phyloP scores from a whole-genome alignment of 2,888 invertebrate genomes.

The Sinodicranocentrus sp. region DNA sequence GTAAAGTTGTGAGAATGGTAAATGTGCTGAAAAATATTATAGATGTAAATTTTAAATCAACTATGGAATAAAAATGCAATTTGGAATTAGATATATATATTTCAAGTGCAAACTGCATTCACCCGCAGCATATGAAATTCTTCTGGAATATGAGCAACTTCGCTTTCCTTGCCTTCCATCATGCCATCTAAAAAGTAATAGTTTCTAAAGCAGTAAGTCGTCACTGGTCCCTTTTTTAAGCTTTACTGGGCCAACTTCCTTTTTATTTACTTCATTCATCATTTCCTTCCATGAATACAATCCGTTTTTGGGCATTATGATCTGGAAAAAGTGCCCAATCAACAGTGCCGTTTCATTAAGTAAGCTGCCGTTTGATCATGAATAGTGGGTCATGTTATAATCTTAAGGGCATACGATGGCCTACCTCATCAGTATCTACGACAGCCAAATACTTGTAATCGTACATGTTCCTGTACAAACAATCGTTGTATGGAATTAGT shows the following conservation, averaged over 20 bases:
- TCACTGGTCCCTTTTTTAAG: slow-evolving; percentile 76
- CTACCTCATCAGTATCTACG: slow-evolving; percentile 80
- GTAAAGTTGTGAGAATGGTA: slow-evolving; percentile 78
- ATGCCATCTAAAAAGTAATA: slow-evolving; percentile 80
- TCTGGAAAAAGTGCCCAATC: slow-evolving; percentile 10
- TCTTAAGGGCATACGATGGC: not conserved
- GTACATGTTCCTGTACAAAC: slow-evolving; percentile 79
- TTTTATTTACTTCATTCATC: slow-evolving; percentile 73
- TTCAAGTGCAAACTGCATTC: too few relatives aligned
- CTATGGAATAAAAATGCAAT: too few relatives aligned
- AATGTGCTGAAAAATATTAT: slow-evolving; percentile 76
- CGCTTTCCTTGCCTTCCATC: slow-evolving; percentile 59
- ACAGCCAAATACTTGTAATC: slow-evolving; percentile 78
- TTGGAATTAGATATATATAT: too few relatives aligned
- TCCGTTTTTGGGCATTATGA: slow-evolving; percentile 78
- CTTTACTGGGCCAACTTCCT: slow-evolving; percentile 69
- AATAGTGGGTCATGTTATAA: too few relatives aligned
- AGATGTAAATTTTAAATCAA: not conserved
- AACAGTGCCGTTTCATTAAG: not conserved
- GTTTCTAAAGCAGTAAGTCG: slow-evolving; percentile 78
- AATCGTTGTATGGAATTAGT: slow-evolving; percentile 80
- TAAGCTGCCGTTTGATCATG: too few relatives aligned
- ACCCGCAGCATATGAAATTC: slow-evolving; percentile 78
- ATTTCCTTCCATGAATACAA: slow-evolving; percentile 77
- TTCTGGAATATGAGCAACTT: slow-evolving; percentile 75